Evolutionary conservation across 2,888 invertebrate species (phyloP).

Genomic region (Heliconius aoede): DNA sequence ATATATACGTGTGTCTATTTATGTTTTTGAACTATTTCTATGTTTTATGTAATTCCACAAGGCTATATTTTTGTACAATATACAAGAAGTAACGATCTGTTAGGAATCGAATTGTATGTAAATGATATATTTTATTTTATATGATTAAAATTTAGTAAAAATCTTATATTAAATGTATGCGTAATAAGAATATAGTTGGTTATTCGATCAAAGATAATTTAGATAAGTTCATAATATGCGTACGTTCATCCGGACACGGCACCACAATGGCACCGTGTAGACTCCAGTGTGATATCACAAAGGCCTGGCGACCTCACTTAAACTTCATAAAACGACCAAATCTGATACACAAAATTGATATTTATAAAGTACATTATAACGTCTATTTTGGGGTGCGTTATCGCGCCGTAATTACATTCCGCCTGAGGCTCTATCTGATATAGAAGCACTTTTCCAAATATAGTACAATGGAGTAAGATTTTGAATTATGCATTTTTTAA

Average conservation of each 20-base stretch:
- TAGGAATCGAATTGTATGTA: not conserved
- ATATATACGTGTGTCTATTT: not conserved
- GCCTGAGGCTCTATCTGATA: conserved; percentile 35
- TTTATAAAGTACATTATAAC: conserved; percentile 18
- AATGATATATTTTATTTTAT: not conserved
- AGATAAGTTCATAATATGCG: conserved; percentile 22
- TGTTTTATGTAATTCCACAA: not conserved
- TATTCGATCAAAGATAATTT: conserved; percentile 26
- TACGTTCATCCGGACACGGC: conserved; percentile 29
- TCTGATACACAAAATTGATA: conserved; percentile 27
- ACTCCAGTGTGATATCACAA: conserved; percentile 33
- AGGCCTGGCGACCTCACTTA: conserved; percentile 34
- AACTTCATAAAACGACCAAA: conserved; percentile 29
- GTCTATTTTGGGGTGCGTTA: conserved; percentile 26
- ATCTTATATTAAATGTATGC: not conserved
- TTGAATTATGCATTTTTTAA: conserved; percentile 5
- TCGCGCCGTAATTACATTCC: conserved; percentile 28
- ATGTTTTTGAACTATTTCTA: not conserved
- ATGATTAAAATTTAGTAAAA: too few relatives aligned
- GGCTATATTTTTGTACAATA: conserved; percentile 5
- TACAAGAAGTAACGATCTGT: not conserved
- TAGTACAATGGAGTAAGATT: conserved; percentile 28
- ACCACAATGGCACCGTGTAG: conserved; percentile 28
- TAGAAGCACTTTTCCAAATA: conserved; percentile 30
- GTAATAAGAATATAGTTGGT: not conserved